phyloP scores from a whole-genome alignment of 1,140 invertebrate genomes.

The Asobara japonica region DNA sequence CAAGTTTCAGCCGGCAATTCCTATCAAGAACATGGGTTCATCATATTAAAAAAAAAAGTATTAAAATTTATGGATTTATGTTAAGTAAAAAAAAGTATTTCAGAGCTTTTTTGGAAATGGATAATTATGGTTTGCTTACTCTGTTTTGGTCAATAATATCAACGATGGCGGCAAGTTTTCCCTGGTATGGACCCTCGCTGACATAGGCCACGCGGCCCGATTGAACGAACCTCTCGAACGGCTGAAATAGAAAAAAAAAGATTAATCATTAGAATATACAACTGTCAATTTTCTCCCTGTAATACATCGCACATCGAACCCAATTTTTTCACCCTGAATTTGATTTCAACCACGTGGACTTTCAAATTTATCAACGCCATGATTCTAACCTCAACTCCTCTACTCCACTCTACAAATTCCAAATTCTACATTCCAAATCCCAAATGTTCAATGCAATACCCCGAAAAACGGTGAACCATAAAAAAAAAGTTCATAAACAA shows the following conservation, averaged over 20 bases:
- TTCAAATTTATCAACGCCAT: neutral
- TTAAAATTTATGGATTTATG: too few relatives aligned
- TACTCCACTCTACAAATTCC: neutral
- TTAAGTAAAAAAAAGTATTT: too few relatives aligned
- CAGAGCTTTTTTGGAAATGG: too few relatives aligned
- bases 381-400: neutral
- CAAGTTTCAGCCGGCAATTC: constrained; percentile 76
- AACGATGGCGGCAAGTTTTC: constrained; percentile 92
- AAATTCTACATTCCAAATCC: neutral
- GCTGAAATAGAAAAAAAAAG: constrained; percentile 67
- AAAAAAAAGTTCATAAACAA: neutral
- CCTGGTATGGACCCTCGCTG: constrained; percentile 86
- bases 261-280: neutral
- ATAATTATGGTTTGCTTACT: constrained; percentile 72
- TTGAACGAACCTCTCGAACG: constrained; percentile 94
- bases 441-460: neutral
- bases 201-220: constrained; percentile 96
- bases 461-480: neutral
- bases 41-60: constrained; percentile 60
- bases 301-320: too few relatives aligned
- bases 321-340: too few relatives aligned
- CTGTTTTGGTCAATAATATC: constrained; percentile 98
- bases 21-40: constrained; percentile 70
- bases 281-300: neutral
- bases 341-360: too few relatives aligned